Percentiles rank a stretch among this genome's conserved stretches.
Evolutionary conservation across 64 coral and sea anemone species (phyloP).

Genomic region (Actinia tenebrosa): DNA sequence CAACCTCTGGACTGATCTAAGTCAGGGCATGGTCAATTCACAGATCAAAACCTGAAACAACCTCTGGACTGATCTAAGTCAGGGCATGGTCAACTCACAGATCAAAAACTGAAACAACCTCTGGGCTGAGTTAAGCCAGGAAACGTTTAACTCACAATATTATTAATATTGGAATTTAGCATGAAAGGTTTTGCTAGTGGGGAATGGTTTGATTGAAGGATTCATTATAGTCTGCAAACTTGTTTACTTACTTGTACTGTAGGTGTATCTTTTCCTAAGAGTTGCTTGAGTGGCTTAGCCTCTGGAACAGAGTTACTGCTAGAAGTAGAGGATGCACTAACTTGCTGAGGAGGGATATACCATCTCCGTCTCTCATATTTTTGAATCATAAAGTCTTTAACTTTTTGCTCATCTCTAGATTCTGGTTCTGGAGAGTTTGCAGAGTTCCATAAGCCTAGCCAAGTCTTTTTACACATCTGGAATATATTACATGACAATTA

Average conservation of each 20-base stretch:
- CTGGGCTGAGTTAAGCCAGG: too few relatives aligned
- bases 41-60: background rate
- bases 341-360: conserved; percentile 93
- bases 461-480: conserved; percentile 87
- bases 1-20: background rate
- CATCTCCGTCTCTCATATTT: conserved; percentile 95
- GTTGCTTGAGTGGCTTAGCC: conserved; percentile 92
- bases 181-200: background rate
- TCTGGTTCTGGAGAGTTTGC: conserved; percentile 85
- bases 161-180: background rate
- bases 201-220: background rate
- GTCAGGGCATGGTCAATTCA: background rate
- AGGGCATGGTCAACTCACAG: background rate
- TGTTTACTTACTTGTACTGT: conserved; percentile 34
- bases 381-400: conserved; percentile 98
- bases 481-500: background rate
- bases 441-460: conserved; percentile 98
- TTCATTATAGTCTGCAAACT: background rate
- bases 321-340: conserved; percentile 18
- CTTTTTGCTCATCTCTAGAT: conserved; percentile 91
- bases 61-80: background rate
- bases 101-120: too few relatives aligned
- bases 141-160: too few relatives aligned
- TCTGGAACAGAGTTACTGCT: conserved; percentile 59
- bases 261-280: conserved; percentile 73